Evolutionary conservation across 1,140 invertebrate genomes (phyloP).

Genomic region (Fragariocoptes setiger): DNA sequence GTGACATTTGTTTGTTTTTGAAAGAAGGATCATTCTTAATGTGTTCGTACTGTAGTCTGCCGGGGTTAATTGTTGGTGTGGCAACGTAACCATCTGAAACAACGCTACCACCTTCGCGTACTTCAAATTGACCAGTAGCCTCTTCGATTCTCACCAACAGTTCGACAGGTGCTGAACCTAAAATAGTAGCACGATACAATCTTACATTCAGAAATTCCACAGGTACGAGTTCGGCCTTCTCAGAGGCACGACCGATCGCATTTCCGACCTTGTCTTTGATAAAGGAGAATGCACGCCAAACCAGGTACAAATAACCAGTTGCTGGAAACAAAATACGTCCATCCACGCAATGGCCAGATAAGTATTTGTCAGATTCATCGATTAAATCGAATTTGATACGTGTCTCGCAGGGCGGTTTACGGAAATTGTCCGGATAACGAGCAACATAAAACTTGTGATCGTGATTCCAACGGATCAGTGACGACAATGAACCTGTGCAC

Average conservation of each 20-base stretch:
- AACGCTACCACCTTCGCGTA: conserved; percentile 50
- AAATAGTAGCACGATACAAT: conserved; percentile 62
- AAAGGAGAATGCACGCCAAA: conserved; percentile 58
- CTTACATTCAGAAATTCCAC: conserved; percentile 54
- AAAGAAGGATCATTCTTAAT: not conserved
- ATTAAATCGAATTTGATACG: not conserved
- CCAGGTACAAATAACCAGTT: conserved; percentile 63
- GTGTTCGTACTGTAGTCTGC: conserved; percentile 16
- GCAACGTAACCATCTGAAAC: conserved; percentile 36
- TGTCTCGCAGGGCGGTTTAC: not conserved
- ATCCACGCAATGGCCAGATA: conserved; percentile 62
- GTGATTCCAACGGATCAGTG: conserved; percentile 23
- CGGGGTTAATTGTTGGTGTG: conserved; percentile 13
- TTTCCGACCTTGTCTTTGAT: conserved; percentile 37
- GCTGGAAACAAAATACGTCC: conserved; percentile 73
- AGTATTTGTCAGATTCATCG: conserved; percentile 28
- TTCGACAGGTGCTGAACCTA: conserved; percentile 33
- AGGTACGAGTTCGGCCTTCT: conserved; percentile 24
- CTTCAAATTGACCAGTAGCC: conserved; percentile 57
- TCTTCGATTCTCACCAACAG: conserved; percentile 52
- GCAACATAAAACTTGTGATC: conserved; percentile 4
- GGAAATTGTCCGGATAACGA: conserved; percentile 6
- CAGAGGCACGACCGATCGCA: not conserved
- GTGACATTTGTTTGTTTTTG: not conserved
- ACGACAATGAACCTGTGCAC: conserved; percentile 19